Evolutionary conservation across 2,113 vertebrate species (phyloP), one percentile per base, ranked within the genome.

Genomic region (Sander lucioperca): DNA sequence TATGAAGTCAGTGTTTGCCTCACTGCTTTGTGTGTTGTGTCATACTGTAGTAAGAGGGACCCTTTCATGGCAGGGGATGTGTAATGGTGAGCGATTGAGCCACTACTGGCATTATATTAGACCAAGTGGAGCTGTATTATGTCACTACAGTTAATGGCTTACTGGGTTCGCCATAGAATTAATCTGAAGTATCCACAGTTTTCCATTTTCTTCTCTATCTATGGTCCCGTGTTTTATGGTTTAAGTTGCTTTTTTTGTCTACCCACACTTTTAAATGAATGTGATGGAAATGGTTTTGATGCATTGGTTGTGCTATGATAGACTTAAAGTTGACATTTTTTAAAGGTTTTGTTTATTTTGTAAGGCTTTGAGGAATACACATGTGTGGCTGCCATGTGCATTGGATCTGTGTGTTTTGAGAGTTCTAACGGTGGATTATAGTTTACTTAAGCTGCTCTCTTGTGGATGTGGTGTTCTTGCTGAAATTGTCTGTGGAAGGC

Each of bases 71-170:
- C 64, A 68, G 68, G 75, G 76, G 70, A 43, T 77, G 75, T 79
- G 63, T 77, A 84, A 84, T 86, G 63, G 77, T 75, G n/a, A 83
- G 68, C 2, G 50, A 84, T 77, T 79, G 50, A 67, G 81, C 62
- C 66, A 33, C 62, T 87, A 77, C 87, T 79, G 66, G 69, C 18
- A 15, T 65, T 66, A 66, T 75, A 79, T 84, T 66, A 80, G 57
- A 48, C 76, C 79, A 76, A 85, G 39, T 57, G 51, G 61, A 62
- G 57, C 68, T 77, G 68, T 73, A 72, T 75, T 70, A 75, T 80
- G 19, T 58, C 80, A 66, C 76, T 86, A 73, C 67, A 67, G 66
- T 73, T 85, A 79, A 87, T 77, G 79, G 74, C 59, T 56, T 69
- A 83, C 62, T 77, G 71, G 70, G 51, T 59, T 69, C n/a, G 21